Conservation (phyloP, 2,888 invertebrate genomes). For the Nomada fabriciana region DNA sequence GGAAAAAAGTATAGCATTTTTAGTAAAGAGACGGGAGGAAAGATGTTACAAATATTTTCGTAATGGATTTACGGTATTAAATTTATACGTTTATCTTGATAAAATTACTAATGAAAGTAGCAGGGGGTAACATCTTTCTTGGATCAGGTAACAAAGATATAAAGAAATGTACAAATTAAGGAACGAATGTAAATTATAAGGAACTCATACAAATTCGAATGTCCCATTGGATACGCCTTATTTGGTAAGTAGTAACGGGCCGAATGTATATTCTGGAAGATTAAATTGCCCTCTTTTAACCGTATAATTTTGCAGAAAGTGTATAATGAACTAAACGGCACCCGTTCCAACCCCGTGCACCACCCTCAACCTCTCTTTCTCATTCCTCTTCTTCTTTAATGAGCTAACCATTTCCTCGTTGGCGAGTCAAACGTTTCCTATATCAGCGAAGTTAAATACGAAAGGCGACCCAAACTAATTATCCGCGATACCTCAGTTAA, state of each 20-base stretch:
- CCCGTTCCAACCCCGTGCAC: neutral
- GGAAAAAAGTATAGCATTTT: too few relatives aligned
- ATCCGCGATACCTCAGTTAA: conserved; percentile 56
- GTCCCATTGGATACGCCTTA: neutral
- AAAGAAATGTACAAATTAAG: neutral
- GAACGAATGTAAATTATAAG: neutral
- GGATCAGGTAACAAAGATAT: too few relatives aligned
- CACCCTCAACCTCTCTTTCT: neutral
- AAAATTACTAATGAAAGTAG: too few relatives aligned
- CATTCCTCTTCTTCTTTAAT: conserved; percentile 31
- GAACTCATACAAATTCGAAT: neutral
- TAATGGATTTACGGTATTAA: too few relatives aligned
- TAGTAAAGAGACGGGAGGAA: too few relatives aligned
- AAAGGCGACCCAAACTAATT: conserved; percentile 51
- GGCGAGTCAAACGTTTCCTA: conserved; percentile 43
- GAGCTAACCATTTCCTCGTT: conserved; percentile 51
- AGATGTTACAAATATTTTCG: too few relatives aligned
- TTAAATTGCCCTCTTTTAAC: conserved; percentile 25
- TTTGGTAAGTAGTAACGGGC: neutral
- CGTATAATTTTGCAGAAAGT: conserved; percentile 24
- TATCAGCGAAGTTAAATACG: conserved; percentile 46
- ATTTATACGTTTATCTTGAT: too few relatives aligned
- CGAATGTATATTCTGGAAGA: neutral
- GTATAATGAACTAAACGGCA: conserved; percentile 40
- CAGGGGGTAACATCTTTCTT: too few relatives aligned